Base-by-base conservation (phyloP, 1,140 invertebrate genomes). In the Palaemon carinicauda region DNA sequence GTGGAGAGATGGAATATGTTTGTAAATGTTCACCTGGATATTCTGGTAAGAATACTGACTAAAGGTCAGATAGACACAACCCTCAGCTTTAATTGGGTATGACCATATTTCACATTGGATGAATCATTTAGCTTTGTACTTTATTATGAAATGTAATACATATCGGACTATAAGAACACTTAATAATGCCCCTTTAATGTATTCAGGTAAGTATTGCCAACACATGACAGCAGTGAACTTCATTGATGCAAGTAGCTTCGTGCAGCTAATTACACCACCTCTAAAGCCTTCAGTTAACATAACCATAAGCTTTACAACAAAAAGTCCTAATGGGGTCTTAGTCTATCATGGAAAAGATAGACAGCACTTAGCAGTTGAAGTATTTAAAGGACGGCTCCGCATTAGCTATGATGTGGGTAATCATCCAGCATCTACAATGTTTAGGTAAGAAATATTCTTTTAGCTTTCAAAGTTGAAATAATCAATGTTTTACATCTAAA, bases 331-430 rank as follows among this genome's bases (percentile, higher is more conserved):
- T 91, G 98, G 98, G 41, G 95, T 99, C 53, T 92, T 99, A 27
- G 93, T 98, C 91, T 99, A 99, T 91, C 95, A 82, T 21, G 89
- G 89, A 3, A 53, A 80, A 0, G 96, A 96, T 90, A 92, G 92
- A 75, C 96, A 97, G 90, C 96, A 98, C 92, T 93, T 98, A 81
- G 97, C 98, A 0, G 97, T 98, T 50, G 98, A 99, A 91, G 92
- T 99, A 1, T 99, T 98, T 92, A 96, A 96, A 89, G 97, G 98
- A 1, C 93, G 98, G 84, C 95, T 99, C 19, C 93, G 98, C 65
- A 95, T 99, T 87, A 98, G 97, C 90, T 99, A 98, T 91, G 98
- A 99, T 92, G 96, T 99, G 1, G 98, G 98, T 14, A 99, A 99
- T 92, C 96, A 98, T 91, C 98, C 98, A 12, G 97, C 97, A 4